Base-by-base conservation (phyloP, 2,888 invertebrate species). In the Cactoblastis cactorum region DNA sequence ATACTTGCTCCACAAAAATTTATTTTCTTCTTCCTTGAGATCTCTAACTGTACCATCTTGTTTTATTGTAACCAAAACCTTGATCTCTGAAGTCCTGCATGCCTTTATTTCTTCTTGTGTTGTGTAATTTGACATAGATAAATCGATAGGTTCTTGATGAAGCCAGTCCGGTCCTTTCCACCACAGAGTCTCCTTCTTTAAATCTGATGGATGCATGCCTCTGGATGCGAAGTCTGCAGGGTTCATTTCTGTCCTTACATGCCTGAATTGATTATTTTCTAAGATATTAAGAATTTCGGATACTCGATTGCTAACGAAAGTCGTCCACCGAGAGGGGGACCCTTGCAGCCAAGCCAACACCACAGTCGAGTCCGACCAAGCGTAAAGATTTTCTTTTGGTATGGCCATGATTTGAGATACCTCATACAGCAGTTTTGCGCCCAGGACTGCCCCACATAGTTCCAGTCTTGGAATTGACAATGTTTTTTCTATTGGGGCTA, bases 321-420 rank as follows among this genome's bases (percentile, higher is more conserved):
- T 35, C 1, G 14, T 35, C 55, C 55, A 52, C 1, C 41, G 38
- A 5, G 14, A 46, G 2, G 55, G 49, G 8, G 14, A 35, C 4
- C 52, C 48, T 11, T 17, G 11, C 0, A 61, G 32, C 60, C 58
- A 59, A 0, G 58, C 57, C 1, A 62, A 32, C 0, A 58, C 61
- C 0, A 62, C 49, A 0, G 37, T 37, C 1, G 38, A 38, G 11
- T 38, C 18, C 1, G 38, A 18, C 38, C 38, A 38, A 4, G 15
- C 35, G 35, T 35, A 14, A 8, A 35, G 15, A 3, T 35, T 15
- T 15, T 35, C 35, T 14, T 35, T 35, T 15, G 35, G 35, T 14
- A 35, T 14, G 15, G 15, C 15, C 35, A 35, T 35, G 14, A 35
- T 15, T 8, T 35, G 35, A 5, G 35, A 35, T 6, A 1, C 15